Conservation (phyloP, 2,797 vertebrate species). For the Clarias laeviceps region DNA sequence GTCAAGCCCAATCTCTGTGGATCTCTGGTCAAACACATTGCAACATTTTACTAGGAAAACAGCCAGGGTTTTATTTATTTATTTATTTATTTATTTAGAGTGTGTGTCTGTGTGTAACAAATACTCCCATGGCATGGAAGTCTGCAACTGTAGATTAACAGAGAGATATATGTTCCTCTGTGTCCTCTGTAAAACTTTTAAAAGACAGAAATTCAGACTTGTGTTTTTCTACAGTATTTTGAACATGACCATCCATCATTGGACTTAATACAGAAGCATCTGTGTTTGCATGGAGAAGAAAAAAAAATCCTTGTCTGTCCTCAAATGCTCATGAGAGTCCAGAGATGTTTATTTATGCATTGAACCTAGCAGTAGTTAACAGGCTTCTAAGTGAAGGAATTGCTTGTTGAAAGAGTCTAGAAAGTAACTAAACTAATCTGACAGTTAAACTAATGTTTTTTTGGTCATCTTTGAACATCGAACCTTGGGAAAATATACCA, state of each 20-base stretch:
- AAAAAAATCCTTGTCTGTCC: conserved; percentile 13
- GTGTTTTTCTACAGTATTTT: conserved; percentile 6
- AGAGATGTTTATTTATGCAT: conserved; percentile 43
- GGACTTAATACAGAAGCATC: conserved; percentile 17
- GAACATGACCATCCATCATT: conserved; percentile 9
- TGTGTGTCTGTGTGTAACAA: background rate
- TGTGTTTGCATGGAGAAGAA: conserved; percentile 19
- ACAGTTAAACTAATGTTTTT: conserved; percentile 16
- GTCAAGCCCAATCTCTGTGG: background rate
- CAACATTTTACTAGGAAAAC: conserved; percentile 20
- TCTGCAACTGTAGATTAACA: background rate
- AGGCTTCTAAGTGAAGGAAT: conserved; percentile 40
- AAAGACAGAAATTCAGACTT: conserved; percentile 18
- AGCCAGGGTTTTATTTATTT: background rate
- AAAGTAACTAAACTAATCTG: conserved; percentile 33
- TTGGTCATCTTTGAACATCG: background rate
- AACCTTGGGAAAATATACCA: conserved; percentile 31
- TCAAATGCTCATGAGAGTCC: conserved; percentile 10
- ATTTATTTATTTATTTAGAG: too few species aligned
- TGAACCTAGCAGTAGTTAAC: conserved; percentile 44
- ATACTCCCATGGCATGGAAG: conserved; percentile 7
- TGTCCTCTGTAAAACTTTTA: conserved; percentile 17
- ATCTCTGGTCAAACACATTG: conserved; percentile 3
- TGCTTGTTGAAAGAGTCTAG: conserved; percentile 30
- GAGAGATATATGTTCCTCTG: conserved; percentile 28